Base-by-base conservation (phyloP, 1,140 invertebrate genomes). In the Hyles vespertilio region DNA sequence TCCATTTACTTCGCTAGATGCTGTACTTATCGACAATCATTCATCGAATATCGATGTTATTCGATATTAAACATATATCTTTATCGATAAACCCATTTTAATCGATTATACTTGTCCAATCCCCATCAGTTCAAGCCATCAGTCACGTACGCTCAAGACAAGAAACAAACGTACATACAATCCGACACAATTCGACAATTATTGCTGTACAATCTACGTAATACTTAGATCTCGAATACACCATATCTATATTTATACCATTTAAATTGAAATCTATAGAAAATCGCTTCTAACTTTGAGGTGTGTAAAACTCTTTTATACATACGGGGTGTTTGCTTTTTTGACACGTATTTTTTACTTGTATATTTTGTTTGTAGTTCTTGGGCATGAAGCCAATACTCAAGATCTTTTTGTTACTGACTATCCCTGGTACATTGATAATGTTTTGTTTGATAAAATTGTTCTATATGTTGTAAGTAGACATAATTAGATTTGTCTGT, bases 121-220 rank as follows among this genome's bases (percentile, higher is more conserved):
- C 32, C 5, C 34, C n/a, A 32, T 51, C 50, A 51, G 34, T 34
- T 8, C 32, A 34, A 51, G 32, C 8, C 10, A 5, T 34, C 50
- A 34, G 8, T 51, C 10, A 51, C 32, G 32, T n/a, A 51, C 32
- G 8, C 32, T 9, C 32, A 51, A 51, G 22, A 22, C 22, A 22
- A 22, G 22, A 22, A 22, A 22, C 22, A 22, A 22, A 22, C 22
- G 22, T 22, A 22, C 22, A 22, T 22, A 51, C 32, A 32, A 51
- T 34, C 50, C 4, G 32, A 34, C 32, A 32, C 32, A 32, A 34
- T 34, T 51, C 50, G 34, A 51, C 34, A 51, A 34, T 51, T 51
- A 51, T 51, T 51, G 50, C 50, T 51, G 34, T 51, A 51, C 50
- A 51, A 22, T 32, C 50, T 51, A 51, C 50, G 34, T 11, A 34